Evolutionary conservation across 2,113 vertebrate genomes (phyloP).

Genomic region (Cephalopterus ornatus): DNA sequence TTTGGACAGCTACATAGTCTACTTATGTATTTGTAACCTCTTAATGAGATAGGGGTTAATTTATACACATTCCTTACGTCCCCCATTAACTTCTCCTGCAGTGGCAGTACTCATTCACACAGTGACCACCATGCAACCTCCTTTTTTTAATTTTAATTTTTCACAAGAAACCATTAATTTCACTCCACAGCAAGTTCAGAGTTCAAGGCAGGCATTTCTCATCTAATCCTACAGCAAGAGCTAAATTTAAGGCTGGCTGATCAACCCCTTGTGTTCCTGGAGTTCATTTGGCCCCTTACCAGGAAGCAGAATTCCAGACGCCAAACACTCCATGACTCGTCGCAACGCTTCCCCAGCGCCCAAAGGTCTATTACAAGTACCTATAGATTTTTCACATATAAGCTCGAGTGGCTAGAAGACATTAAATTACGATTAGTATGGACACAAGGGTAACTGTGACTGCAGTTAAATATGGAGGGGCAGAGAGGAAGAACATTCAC

Average conservation of each 20-base stretch:
- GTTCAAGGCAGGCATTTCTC: not conserved
- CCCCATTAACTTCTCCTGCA: not conserved
- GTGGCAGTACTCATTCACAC: not conserved
- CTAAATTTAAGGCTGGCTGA: not conserved
- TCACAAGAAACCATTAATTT: not conserved
- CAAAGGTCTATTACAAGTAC: constrained; percentile 97
- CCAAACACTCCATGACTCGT: constrained; percentile 97
- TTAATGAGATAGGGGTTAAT: not conserved
- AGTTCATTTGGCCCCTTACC: constrained; percentile 77
- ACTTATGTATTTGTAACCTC: not conserved
- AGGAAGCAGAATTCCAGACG: constrained; percentile 95
- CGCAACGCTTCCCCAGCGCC: constrained; percentile 96
- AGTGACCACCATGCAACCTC: not conserved
- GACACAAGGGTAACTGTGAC: constrained; percentile 66
- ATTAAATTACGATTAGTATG: constrained; percentile 74
- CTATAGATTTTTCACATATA: constrained; percentile 98
- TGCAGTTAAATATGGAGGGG: constrained; percentile 60
- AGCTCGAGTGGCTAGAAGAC: constrained; percentile 94
- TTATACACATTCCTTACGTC: not conserved
- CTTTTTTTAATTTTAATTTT: not conserved
- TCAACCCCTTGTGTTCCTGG: constrained; percentile 16
- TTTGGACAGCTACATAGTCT: not conserved
- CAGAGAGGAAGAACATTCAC: not conserved
- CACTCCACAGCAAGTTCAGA: not conserved
- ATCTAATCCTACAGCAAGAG: not conserved